Conservation (phyloP, 2,888 invertebrate species). For the Drosophila lacicola region DNA sequence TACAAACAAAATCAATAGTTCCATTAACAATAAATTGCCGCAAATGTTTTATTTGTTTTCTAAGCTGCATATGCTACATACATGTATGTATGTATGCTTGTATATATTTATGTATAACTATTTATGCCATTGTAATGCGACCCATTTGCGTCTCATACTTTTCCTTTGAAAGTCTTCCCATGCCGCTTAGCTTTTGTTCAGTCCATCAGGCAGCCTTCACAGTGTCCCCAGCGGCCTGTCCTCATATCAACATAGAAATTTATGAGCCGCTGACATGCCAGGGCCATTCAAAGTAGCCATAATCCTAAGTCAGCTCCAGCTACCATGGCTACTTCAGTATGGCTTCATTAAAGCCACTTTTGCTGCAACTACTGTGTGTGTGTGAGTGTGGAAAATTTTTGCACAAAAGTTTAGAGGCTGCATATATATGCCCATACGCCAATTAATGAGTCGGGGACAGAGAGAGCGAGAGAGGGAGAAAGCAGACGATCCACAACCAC, state of each 20-base stretch:
- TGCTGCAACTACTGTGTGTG: slow-evolving; percentile 26
- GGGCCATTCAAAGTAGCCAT: slow-evolving; percentile 64
- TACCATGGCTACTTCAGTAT: slow-evolving; percentile 47
- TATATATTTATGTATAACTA: slow-evolving; percentile 2
- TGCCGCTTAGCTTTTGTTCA: slow-evolving; percentile 41
- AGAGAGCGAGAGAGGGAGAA: neutral
- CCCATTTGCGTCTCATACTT: neutral
- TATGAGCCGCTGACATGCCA: slow-evolving; percentile 78
- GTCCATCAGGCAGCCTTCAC: slow-evolving; percentile 40
- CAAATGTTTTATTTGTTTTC: slow-evolving; percentile 14
- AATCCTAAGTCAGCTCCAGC: slow-evolving; percentile 48
- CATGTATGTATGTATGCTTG: neutral
- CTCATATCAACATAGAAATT: slow-evolving; percentile 61
- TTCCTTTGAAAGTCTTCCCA: slow-evolving; percentile 49
- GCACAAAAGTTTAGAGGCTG: slow-evolving; percentile 54
- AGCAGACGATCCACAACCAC: slow-evolving; percentile 15
- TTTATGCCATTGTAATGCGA: slow-evolving; percentile 23
- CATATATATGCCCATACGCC: slow-evolving; percentile 75
- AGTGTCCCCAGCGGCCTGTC: slow-evolving; percentile 49
- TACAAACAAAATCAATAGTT: slow-evolving; percentile 17
- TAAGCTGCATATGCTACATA: slow-evolving; percentile 1
- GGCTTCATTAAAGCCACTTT: slow-evolving; percentile 72
- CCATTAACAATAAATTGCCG: slow-evolving; percentile 11
- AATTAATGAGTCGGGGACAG: slow-evolving; percentile 63
- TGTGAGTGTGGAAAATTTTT: slow-evolving; percentile 20